Percentiles rank a stretch among this genome's conserved stretches.
These are phyloP conservation scores for Xestobium rufovillosum DNA, from an alignment of 2,888 invertebrate genomes.

Conservation along the genomic window DNA sequence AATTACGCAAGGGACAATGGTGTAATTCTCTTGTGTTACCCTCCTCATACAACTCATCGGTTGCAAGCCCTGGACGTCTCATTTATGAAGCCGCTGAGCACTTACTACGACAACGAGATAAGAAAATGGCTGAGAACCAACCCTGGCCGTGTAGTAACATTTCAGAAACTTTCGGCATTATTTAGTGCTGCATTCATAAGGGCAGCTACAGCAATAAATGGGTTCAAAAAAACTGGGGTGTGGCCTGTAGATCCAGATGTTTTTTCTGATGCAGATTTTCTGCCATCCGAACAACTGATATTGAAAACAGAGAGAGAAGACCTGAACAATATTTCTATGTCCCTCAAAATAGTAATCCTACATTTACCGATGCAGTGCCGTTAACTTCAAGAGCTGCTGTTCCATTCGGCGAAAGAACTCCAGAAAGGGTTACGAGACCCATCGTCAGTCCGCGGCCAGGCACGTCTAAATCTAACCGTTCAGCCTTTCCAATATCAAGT, in stretches of 20 bases:
- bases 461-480: not conserved
- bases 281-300: too few species aligned
- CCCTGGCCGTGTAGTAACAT: slow-evolving; percentile 27
- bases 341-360: too few species aligned
- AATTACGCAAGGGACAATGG: slow-evolving; percentile 17
- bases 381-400: slow-evolving; percentile 1
- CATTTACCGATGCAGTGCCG: slow-evolving; percentile 1
- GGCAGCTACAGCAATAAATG: slow-evolving; percentile 19
- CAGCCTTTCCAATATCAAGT: slow-evolving; percentile 1
- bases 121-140: slow-evolving; percentile 26
- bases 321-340: too few species aligned
- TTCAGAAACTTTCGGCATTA: slow-evolving; percentile 24
- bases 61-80: slow-evolving; percentile 28
- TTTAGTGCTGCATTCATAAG: too few species aligned
- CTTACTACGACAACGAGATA: slow-evolving; percentile 25
- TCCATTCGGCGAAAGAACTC: slow-evolving; percentile 1
- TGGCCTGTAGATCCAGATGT: slow-evolving; percentile 16
- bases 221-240: slow-evolving; percentile 22
- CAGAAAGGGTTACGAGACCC: slow-evolving; percentile 1
- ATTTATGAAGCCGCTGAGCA: slow-evolving; percentile 27
- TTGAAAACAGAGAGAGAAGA: too few species aligned
- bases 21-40: slow-evolving; percentile 23
- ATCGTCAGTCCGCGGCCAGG: not conserved
- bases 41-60: slow-evolving; percentile 25
- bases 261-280: slow-evolving; percentile 21